Conservation (phyloP, 1,140 invertebrate species). For the Phymorhynchus buccinoides region DNA sequence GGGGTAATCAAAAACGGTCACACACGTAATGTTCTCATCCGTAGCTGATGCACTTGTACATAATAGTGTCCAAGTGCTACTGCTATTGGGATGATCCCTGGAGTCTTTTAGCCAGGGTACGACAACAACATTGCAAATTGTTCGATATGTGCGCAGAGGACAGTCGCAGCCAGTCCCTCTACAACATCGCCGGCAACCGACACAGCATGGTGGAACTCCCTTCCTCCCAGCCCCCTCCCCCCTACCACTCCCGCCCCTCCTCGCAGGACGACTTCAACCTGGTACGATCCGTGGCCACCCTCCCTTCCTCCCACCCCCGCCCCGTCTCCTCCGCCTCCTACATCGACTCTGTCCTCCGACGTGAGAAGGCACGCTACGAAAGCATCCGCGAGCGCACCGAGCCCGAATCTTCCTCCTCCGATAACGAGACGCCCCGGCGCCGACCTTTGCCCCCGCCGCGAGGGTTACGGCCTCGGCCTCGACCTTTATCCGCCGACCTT, state of each 20-base stretch:
- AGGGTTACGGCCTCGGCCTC: neutral
- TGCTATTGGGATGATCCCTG: too few species aligned
- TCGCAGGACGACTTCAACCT: conserved; percentile 40
- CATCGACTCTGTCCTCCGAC: conserved; percentile 37
- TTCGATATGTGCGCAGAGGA: conserved; percentile 6
- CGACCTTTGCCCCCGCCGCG: conserved; percentile 23
- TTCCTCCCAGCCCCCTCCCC: conserved; percentile 41
- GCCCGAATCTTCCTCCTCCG: conserved; percentile 46
- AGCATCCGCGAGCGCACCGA: conserved; percentile 51
- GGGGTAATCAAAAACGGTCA: too few species aligned
- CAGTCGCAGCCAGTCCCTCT: conserved; percentile 39
- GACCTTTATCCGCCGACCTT: neutral
- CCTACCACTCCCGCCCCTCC: conserved; percentile 36
- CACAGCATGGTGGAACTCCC: conserved; percentile 42
- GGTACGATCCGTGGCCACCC: neutral
- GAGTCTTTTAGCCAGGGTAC: too few species aligned
- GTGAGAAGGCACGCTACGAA: conserved; percentile 43
- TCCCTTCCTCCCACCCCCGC: neutral
- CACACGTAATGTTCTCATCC: too few species aligned
- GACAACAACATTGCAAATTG: too few species aligned
- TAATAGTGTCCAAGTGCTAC: too few species aligned
- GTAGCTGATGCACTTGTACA: too few species aligned
- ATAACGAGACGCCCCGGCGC: conserved; percentile 6
- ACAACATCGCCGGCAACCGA: conserved; percentile 43
- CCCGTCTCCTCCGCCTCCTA: conserved; percentile 10